Evolutionary conservation across 1,140 invertebrate genomes (phyloP).

Genomic region (Drosophila auraria): DNA sequence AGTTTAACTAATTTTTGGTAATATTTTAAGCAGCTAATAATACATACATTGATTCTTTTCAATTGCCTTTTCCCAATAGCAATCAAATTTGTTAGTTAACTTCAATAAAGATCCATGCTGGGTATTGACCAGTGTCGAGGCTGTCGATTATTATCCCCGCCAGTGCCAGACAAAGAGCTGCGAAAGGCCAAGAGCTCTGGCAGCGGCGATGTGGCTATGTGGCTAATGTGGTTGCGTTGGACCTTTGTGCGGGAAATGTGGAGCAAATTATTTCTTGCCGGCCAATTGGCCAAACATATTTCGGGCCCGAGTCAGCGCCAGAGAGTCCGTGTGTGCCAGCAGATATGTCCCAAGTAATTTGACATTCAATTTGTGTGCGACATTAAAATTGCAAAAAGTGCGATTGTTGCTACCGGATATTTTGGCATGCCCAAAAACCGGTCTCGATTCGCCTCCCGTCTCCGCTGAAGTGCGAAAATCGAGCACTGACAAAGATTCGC

Average conservation of each 20-base stretch:
- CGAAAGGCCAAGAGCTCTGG: slow-evolving; percentile 58
- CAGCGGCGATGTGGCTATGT: slow-evolving; percentile 8
- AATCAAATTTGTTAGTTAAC: slow-evolving; percentile 18
- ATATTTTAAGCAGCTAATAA: neutral
- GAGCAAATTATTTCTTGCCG: slow-evolving; percentile 73
- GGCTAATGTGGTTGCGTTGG: slow-evolving; percentile 59
- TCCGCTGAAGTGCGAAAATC: slow-evolving; percentile 37
- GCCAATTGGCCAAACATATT: slow-evolving; percentile 67
- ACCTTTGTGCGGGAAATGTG: slow-evolving; percentile 69
- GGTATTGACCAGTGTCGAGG: slow-evolving; percentile 46
- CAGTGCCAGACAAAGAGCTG: slow-evolving; percentile 57
- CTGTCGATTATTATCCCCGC: slow-evolving; percentile 47
- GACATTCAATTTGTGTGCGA: slow-evolving; percentile 77
- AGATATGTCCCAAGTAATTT: slow-evolving; percentile 64
- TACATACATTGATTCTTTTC: neutral
- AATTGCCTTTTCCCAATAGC: neutral
- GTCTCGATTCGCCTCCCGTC: slow-evolving; percentile 34
- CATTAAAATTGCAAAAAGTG: slow-evolving; percentile 75
- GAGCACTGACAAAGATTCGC: slow-evolving; percentile 16
- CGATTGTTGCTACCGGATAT: slow-evolving; percentile 79
- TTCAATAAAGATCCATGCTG: slow-evolving; percentile 19
- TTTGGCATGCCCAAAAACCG: slow-evolving; percentile 57
- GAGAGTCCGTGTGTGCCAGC: slow-evolving; percentile 37
- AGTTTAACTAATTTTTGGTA: no score
- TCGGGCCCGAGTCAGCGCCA: slow-evolving; percentile 47